Evolutionary conservation across 2,113 vertebrate species (phyloP).

Genomic region (Pungitius pungitius): DNA sequence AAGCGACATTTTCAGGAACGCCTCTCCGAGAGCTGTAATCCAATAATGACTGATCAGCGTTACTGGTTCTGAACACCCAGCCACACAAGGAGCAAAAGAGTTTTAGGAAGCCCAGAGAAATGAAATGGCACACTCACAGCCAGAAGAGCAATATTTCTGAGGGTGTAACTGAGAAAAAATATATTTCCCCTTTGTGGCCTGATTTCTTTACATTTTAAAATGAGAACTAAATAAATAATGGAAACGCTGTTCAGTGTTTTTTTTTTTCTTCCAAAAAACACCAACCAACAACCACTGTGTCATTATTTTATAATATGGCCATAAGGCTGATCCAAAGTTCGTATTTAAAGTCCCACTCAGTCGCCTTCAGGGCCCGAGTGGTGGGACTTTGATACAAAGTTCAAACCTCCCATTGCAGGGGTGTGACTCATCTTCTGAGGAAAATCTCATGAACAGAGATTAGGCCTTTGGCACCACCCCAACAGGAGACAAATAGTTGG

Average conservation of each 20-base stretch:
- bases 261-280: background rate
- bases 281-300: conserved; percentile 2
- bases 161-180: background rate
- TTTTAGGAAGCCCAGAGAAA: background rate
- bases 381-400: background rate
- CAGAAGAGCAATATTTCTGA: background rate
- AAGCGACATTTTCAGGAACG: conserved; percentile 1
- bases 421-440: background rate
- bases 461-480: background rate
- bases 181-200: background rate
- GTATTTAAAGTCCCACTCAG: background rate
- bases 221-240: background rate
- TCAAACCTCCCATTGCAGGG: background rate
- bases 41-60: conserved; percentile 60
- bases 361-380: background rate
- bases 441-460: conserved; percentile 2
- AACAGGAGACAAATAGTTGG: background rate
- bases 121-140: background rate
- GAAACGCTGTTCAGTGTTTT: background rate
- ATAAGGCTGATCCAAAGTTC: background rate
- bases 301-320: background rate
- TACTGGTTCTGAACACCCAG: background rate
- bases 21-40: conserved; percentile 61
- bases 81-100: background rate
- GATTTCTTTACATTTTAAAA: no score